These are phyloP conservation scores for Pogonomyrmex barbatus DNA, from an alignment of 1,140 invertebrate genomes.

Conservation along the genomic window DNA sequence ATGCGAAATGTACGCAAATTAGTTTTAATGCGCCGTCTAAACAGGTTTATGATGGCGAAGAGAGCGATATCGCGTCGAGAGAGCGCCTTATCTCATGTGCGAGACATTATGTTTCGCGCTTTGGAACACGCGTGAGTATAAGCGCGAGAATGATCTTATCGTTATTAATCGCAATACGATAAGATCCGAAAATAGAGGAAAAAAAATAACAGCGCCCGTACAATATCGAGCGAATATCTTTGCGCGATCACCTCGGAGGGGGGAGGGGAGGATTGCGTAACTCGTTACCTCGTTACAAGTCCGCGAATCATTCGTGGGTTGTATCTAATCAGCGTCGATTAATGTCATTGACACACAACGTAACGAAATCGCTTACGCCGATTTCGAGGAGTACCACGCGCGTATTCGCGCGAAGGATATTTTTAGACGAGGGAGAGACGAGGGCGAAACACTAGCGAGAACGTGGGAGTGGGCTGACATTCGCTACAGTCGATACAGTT, in stretches of 20 bases:
- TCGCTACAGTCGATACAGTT: slow-evolving; percentile 27
- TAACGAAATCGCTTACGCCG: neutral
- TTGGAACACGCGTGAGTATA: neutral
- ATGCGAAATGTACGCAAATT: slow-evolving; percentile 7
- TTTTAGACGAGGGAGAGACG: neutral
- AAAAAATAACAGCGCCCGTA: neutral
- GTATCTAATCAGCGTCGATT: neutral
- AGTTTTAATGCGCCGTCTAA: neutral
- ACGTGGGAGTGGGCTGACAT: slow-evolving; percentile 31
- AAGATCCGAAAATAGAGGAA: neutral
- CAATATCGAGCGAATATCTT: neutral
- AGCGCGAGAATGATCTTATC: neutral
- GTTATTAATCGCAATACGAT: neutral
- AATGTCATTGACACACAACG: neutral
- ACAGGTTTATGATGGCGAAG: slow-evolving; percentile 1
- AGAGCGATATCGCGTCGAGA: slow-evolving; percentile 6
- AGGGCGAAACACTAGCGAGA: neutral
- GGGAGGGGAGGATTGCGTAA: neutral
- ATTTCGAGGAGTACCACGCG: neutral
- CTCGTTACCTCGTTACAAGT: slow-evolving; percentile 23
- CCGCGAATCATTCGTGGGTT: neutral
- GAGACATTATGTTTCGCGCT: slow-evolving; percentile 26
- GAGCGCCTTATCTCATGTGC: slow-evolving; percentile 55
- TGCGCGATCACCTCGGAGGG: neutral
- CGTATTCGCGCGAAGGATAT: neutral